Conservation (phyloP, 2,888 invertebrate species). For the Acrobasis repandana region DNA sequence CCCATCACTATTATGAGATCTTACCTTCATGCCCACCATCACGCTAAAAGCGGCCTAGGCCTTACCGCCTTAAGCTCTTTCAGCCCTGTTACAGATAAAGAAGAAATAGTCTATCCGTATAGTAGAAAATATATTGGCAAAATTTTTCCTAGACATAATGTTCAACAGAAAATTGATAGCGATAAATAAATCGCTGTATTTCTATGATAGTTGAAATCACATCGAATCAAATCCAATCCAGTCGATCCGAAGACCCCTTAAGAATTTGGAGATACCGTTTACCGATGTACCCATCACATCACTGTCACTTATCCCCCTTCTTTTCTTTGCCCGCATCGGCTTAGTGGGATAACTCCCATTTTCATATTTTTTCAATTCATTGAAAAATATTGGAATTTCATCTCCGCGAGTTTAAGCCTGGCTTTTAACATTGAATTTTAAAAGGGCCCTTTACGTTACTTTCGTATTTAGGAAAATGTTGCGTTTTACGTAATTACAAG, state of each 20-base stretch:
- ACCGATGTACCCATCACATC: conserved; percentile 26
- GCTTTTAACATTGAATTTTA: conserved; percentile 24
- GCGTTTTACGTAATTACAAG: conserved; percentile 14
- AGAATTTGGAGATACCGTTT: conserved; percentile 19
- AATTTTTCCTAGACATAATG: too few species aligned
- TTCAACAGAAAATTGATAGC: too few species aligned
- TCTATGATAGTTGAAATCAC: conserved; percentile 4
- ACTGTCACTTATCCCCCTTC: conserved; percentile 23
- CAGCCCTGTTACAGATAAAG: too few species aligned
- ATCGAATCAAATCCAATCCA: conserved; percentile 2
- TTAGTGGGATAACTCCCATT: conserved; percentile 28
- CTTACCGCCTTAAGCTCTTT: too few species aligned
- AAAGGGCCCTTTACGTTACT: conserved; percentile 12
- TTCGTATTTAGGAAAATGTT: conserved; percentile 22
- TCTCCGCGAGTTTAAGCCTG: conserved; percentile 19
- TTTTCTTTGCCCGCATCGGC: conserved; percentile 27
- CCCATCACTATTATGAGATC: too few species aligned
- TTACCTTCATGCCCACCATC: too few species aligned
- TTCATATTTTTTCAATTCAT: conserved; percentile 26
- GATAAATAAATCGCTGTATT: conserved; percentile 24
- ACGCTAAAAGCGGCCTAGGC: too few species aligned
- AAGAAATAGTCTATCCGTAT: too few species aligned
- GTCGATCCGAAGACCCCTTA: conserved; percentile 5
- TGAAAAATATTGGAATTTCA: conserved; percentile 23
- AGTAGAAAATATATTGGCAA: too few species aligned